Evolutionary conservation across 2,888 invertebrate genomes (phyloP).

Genomic region (Tipula lateralis): DNA sequence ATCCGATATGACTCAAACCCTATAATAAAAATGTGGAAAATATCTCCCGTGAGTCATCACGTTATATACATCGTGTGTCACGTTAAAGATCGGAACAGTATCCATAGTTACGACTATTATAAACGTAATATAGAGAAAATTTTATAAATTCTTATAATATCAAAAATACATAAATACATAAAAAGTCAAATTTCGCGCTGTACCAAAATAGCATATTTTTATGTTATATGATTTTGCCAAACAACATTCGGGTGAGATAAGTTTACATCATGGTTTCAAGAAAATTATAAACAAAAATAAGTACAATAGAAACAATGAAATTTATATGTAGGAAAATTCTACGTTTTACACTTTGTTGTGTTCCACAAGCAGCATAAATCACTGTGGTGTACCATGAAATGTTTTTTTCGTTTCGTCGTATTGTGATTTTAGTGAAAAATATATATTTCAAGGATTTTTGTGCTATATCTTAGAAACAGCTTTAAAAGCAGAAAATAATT

Average conservation of each 20-base stretch:
- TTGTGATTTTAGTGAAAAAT: not conserved
- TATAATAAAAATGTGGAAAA: not conserved
- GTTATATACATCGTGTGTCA: not conserved
- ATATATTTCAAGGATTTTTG: not conserved
- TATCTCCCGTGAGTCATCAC: not conserved
- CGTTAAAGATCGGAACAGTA: not conserved
- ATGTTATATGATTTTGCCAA: not conserved
- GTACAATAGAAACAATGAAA: not conserved
- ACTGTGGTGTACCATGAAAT: not conserved
- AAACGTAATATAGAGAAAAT: no score
- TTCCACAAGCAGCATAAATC: not conserved
- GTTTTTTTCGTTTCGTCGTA: not conserved
- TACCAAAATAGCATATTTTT: not conserved
- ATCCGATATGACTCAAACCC: no score
- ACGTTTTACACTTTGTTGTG: no score
- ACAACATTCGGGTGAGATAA: not conserved
- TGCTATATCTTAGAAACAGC: not conserved
- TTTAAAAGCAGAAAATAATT: not conserved
- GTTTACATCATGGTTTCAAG: not conserved
- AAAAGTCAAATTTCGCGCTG: not conserved
- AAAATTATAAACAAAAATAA: not conserved
- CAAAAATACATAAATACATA: not conserved
- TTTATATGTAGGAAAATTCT: not conserved
- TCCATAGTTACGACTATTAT: no score
- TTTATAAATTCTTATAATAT: not conserved